phyloP scores from a whole-genome alignment of 2,113 vertebrate genomes.

The Alouatta palliata region DNA sequence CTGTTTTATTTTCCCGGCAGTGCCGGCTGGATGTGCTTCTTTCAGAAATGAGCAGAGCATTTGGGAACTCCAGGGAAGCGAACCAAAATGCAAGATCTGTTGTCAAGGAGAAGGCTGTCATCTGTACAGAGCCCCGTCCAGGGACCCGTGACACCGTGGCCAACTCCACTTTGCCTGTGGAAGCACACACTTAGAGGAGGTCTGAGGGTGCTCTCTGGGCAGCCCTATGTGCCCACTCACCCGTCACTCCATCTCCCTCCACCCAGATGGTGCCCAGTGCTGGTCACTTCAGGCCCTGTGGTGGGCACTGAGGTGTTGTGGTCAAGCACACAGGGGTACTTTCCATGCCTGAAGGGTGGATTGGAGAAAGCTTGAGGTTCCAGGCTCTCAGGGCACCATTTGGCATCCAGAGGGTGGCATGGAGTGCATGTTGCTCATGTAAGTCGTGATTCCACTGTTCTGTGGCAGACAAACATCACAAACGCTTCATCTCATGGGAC shows the following conservation, averaged over 20 bases:
- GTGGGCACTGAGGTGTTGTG: not conserved
- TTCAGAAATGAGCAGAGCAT: not conserved
- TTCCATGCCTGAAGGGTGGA: not conserved
- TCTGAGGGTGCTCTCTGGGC: not conserved
- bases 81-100: not conserved
- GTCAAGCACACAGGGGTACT: not conserved
- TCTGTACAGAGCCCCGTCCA: not conserved
- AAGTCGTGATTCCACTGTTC: too few species aligned
- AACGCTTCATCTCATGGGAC: not conserved
- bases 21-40: not conserved
- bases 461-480: too few species aligned
- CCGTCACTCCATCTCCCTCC: too few species aligned
- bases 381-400: not conserved
- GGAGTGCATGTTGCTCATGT: not conserved
- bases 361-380: not conserved
- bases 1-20: slow-evolving; percentile 3
- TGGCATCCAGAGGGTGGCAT: not conserved
- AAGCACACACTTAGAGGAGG: rapidly evolving
- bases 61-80: not conserved
- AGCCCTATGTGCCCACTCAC: not conserved
- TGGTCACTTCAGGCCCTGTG: not conserved
- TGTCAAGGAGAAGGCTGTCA: not conserved
- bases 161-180: too few species aligned
- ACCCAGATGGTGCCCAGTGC: not conserved
- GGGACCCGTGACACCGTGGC: rapidly evolving